Conservation (phyloP, 2,888 invertebrate genomes). For the Crossocerus cetratus region DNA sequence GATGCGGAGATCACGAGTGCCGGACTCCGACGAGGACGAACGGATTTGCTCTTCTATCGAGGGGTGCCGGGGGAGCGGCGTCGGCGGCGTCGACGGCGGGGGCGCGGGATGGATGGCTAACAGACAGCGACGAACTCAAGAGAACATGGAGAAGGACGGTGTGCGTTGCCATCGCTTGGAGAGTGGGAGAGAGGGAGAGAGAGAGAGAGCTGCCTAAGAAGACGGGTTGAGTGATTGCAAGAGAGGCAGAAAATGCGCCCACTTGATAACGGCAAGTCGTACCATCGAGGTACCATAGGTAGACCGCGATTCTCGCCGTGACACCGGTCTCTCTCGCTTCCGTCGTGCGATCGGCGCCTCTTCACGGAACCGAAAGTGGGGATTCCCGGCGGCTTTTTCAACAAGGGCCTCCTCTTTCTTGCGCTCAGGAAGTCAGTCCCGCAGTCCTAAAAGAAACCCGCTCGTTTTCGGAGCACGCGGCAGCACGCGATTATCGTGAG, state of each 20-base stretch:
- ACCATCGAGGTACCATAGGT: conserved; percentile 42
- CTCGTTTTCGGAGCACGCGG: conserved; percentile 66
- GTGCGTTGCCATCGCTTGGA: not conserved
- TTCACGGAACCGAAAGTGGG: conserved; percentile 48
- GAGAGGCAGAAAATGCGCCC: conserved; percentile 56
- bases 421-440: conserved; percentile 23
- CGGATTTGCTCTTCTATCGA: not conserved
- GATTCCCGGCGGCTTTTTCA: conserved; percentile 32
- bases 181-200: not conserved
- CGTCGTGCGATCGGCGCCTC: conserved; percentile 36
- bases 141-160: conserved; percentile 2
- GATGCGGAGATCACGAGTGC: conserved; percentile 11
- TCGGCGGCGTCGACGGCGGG: not conserved
- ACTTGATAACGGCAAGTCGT: conserved; percentile 55
- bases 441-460: conserved; percentile 68
- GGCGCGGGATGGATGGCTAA: not conserved
- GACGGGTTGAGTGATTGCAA: conserved; percentile 34
- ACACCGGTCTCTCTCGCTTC: conserved; percentile 40
- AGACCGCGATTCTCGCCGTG: conserved; percentile 46
- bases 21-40: conserved; percentile 12
- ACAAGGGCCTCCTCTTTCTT: conserved; percentile 32
- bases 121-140: too few species aligned
- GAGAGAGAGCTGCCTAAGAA: conserved; percentile 17
- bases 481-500: not conserved
- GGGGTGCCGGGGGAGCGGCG: not conserved